phyloP scores from a whole-genome alignment of 2,888 invertebrate species.

The Adineta ricciae region DNA sequence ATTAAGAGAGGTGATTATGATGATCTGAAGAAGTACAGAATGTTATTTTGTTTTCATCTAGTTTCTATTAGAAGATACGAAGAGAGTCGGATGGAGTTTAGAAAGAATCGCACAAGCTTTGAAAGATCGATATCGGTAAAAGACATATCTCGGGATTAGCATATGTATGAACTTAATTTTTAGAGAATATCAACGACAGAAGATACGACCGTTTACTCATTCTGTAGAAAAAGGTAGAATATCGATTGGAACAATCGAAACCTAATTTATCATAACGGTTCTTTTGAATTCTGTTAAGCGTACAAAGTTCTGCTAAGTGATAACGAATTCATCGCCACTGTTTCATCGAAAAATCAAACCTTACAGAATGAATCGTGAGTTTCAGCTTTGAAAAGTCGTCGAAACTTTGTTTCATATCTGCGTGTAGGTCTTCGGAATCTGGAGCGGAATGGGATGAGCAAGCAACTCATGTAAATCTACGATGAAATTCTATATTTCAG shows the following conservation, averaged over 20 bases:
- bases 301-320: neutral
- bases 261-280: too few relatives aligned
- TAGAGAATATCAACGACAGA: neutral
- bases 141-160: too few relatives aligned
- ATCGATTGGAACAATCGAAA: neutral
- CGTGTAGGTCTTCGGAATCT: neutral
- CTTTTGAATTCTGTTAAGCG: neutral
- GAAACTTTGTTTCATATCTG: too few relatives aligned
- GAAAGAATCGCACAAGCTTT: neutral
- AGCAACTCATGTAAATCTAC: neutral
- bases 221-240: neutral
- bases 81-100: neutral
- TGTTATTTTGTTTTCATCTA: neutral
- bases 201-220: constrained; percentile 14
- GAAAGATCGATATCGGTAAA: neutral
- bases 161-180: too few relatives aligned
- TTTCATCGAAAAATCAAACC: neutral
- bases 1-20: neutral
- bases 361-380: neutral
- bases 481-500: neutral
- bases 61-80: constrained; percentile 5
- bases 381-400: neutral
- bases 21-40: neutral
- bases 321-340: neutral
- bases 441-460: neutral